These are phyloP conservation scores for Artibeus lituratus DNA, from an alignment of 2,797 vertebrate genomes.

Conservation along the genomic window DNA sequence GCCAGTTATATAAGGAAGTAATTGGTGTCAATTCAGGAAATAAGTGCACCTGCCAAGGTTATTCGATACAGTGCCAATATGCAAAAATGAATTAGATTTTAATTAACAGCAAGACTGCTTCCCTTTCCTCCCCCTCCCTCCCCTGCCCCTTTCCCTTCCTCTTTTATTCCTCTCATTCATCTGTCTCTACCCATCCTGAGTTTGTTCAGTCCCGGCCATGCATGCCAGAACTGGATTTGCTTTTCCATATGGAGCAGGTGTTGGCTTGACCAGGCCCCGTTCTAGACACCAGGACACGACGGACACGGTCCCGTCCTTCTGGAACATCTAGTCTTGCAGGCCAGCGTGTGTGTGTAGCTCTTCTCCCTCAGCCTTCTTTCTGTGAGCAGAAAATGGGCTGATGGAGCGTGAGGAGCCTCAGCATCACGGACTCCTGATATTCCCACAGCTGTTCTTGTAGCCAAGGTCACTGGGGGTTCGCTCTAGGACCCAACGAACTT, in stretches of 20 bases:
- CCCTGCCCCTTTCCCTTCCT: background rate
- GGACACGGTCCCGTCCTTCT: background rate
- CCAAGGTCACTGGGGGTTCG: background rate
- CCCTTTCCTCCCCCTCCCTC: too few relatives aligned
- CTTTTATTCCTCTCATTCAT: background rate
- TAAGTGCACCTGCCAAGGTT: background rate
- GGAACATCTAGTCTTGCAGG: background rate
- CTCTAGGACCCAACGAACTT: background rate
- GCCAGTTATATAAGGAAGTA: background rate
- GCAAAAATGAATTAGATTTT: background rate
- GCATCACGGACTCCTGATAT: background rate
- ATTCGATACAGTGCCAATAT: background rate
- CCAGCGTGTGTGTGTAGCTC: background rate
- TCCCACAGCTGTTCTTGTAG: background rate
- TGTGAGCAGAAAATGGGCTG: background rate
- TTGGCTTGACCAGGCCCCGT: background rate
- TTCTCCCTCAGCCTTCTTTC: background rate
- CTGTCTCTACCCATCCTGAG: background rate
- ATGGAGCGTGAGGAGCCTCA: background rate
- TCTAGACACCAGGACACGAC: background rate
- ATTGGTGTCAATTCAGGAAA: background rate
- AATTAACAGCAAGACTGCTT: background rate
- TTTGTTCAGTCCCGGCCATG: background rate
- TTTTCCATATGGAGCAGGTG: background rate
- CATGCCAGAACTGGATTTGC: background rate